These are phyloP conservation scores for Neodiprion fabricii DNA, from an alignment of 1,140 invertebrate species.

Conservation along the genomic window DNA sequence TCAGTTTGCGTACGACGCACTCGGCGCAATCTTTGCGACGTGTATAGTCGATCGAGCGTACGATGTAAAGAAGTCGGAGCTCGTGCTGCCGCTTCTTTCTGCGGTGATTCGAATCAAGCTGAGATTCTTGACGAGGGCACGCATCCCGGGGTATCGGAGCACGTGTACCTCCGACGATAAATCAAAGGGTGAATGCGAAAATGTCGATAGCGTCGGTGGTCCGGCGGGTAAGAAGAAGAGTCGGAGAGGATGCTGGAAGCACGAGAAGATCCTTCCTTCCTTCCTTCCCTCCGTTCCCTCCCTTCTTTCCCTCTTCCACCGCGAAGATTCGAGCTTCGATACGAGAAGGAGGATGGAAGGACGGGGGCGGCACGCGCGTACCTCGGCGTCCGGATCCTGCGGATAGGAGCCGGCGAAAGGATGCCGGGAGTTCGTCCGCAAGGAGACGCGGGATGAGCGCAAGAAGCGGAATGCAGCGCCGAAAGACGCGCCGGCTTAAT, in stretches of 20 bases:
- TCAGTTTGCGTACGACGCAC: too few species aligned
- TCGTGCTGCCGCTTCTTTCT: too few species aligned
- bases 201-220: not conserved
- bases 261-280: too few species aligned
- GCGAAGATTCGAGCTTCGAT: not conserved
- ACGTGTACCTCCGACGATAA: not conserved
- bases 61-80: too few species aligned
- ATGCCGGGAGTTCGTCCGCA: too few species aligned
- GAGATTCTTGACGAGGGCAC: too few species aligned
- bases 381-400: not conserved
- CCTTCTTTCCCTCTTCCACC: not conserved
- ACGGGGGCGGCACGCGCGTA: not conserved
- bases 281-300: too few species aligned
- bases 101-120: too few species aligned
- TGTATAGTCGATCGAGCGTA: too few species aligned
- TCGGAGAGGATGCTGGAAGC: not conserved
- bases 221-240: not conserved
- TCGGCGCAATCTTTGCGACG: too few species aligned
- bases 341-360: not conserved
- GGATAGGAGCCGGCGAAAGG: too few species aligned
- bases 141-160: not conserved
- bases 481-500: constrained; percentile 1
- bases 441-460: too few species aligned
- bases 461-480: constrained; percentile 1
- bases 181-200: not conserved